Evolutionary conservation across 2,797 vertebrate species (phyloP), one percentile per base, ranked within the genome.

Genomic region (Myotis vivesi): DNA sequence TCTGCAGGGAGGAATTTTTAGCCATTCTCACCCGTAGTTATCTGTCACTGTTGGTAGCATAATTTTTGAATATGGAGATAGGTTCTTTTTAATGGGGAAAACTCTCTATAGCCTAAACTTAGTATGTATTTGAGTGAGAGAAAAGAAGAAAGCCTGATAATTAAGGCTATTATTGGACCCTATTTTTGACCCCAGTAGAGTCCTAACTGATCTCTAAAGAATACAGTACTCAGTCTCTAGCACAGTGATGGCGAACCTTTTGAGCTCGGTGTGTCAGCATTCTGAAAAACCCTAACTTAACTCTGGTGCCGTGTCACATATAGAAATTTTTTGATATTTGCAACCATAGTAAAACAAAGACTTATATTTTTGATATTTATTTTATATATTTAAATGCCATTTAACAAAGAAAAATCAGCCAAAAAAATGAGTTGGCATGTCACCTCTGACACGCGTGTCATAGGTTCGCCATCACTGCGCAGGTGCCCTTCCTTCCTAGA

Each of bases 1-100:
- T 94, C 82, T 93, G 49, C 71, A 95, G 57, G 23, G 44, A 95
- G 75, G 44, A 93, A 95, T 93, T 95, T 94, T 94, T 90, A 94
- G 92, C 89, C 57, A 59, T 82, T 87, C 53, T 89, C 23, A 86
- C 72, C 85, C 90, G 16, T 33, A 91, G 69, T 92, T 93, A 91
- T 51, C 69, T 95, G 87, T 94, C 73, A 90, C 38, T 92, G 12
- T 62, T 57, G 76, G 49, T 33, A 59, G 49, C 72, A 59, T 51
- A 20, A 49, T 64, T 90, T 95, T 80, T 87, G 1, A 96, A 94
- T 72, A 46, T 80, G 41, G 44, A 86, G 15, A 85, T 66, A 12
- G 15, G 17, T 94, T 88, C 20, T 64, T 96, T 94, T 92, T 94
- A 94, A 81, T 86, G 79, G 41, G 15, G 8, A 66, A 88, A 85